Percentiles rank a stretch among this genome's conserved stretches.
phyloP scores from a whole-genome alignment of 2,888 invertebrate genomes.

The Monopis laevigella region DNA sequence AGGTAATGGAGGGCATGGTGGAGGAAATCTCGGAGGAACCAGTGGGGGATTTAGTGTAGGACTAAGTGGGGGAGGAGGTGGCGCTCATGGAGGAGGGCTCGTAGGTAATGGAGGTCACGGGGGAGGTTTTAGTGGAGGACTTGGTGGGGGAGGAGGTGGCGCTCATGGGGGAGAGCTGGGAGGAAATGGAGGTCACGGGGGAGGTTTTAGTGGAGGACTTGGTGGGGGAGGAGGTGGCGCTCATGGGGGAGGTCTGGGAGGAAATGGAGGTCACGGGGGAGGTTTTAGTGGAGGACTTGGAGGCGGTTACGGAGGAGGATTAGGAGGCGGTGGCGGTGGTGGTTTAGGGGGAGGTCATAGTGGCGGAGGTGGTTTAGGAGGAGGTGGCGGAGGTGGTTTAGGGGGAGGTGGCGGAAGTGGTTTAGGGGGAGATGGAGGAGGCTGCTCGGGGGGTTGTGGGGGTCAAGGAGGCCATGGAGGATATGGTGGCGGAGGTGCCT shows the following conservation, averaged over 20 bases:
- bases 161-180: conserved; percentile 21
- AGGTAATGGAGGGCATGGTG: conserved; percentile 19
- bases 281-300: conserved; percentile 21
- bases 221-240: conserved; percentile 17
- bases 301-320: conserved; percentile 27
- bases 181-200: conserved; percentile 19
- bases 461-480: conserved; percentile 29
- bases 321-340: conserved; percentile 20
- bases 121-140: conserved; percentile 14
- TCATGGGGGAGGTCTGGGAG: conserved; percentile 6
- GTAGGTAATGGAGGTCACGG: conserved; percentile 21
- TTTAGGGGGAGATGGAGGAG: conserved; percentile 15
- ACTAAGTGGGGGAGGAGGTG: conserved; percentile 18
- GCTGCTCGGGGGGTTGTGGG: conserved; percentile 11
- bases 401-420: conserved; percentile 17
- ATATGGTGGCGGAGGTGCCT: conserved; percentile 27
- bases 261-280: conserved; percentile 4
- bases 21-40: conserved; percentile 20
- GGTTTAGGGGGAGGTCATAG: conserved; percentile 19
- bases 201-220: conserved; percentile 23
- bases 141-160: conserved; percentile 20
- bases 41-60: conserved; percentile 15
- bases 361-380: conserved; percentile 25
- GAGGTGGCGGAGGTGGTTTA: conserved; percentile 24
- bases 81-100: conserved; percentile 21